phyloP scores from a whole-genome alignment of 2,113 vertebrate genomes.

The Emydura subglobosa region DNA sequence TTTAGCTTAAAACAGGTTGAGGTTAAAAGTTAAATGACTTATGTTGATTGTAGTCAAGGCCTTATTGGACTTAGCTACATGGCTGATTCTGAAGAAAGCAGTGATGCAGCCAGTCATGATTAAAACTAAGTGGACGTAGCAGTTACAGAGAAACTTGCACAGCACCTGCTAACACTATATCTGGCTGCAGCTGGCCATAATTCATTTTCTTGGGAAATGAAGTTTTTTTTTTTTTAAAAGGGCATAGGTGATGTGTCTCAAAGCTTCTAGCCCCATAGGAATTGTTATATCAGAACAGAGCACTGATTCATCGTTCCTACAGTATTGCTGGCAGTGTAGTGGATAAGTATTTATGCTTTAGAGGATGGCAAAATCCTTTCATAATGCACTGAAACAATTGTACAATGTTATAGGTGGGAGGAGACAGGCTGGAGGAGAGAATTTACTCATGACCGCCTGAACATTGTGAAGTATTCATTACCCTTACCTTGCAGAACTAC shows the following conservation, averaged over 20 bases:
- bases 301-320: background rate
- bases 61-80: background rate
- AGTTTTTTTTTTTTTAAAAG: background rate
- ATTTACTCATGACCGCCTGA: background rate
- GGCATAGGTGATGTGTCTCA: background rate
- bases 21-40: constrained; percentile 37
- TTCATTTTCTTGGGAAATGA: background rate
- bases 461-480: background rate
- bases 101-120: background rate
- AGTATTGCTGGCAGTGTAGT: background rate
- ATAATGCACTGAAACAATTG: background rate
- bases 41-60: background rate
- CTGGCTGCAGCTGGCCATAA: background rate
- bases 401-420: background rate
- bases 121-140: constrained; percentile 40
- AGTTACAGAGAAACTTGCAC: constrained; percentile 34
- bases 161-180: constrained; percentile 17
- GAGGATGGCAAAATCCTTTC: constrained; percentile 19
- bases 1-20: background rate
- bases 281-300: background rate
- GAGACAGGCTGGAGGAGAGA: constrained; percentile 5
- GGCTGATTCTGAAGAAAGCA: background rate
- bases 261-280: background rate
- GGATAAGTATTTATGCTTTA: background rate
- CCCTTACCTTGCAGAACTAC: background rate